phyloP scores from a whole-genome alignment of 2,888 invertebrate species.

The Lasius platythorax region DNA sequence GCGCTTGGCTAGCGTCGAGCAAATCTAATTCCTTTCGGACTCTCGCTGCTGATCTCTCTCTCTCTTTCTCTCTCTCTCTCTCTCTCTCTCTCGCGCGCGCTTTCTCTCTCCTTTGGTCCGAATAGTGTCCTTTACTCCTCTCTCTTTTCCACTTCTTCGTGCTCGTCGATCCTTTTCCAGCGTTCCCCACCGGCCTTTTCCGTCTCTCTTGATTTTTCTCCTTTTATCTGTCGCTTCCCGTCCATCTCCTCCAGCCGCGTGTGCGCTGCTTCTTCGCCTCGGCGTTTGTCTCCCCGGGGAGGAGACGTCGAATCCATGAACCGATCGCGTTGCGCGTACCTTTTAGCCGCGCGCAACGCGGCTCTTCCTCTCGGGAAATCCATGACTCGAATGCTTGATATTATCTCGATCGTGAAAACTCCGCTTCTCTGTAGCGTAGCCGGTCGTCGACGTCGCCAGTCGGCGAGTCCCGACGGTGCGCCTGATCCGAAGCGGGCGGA shows the following conservation, averaged over 20 bases:
- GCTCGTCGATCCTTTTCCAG: conserved; percentile 30
- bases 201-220: conserved; percentile 39
- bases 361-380: conserved; percentile 77
- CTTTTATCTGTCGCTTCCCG: conserved; percentile 49
- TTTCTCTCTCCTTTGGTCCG: conserved; percentile 3
- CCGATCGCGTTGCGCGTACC: conserved; percentile 74
- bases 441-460: conserved; percentile 37
- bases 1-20: conserved; percentile 82
- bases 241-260: conserved; percentile 34
- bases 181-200: conserved; percentile 27
- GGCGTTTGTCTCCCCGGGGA: conserved; percentile 71
- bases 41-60: conserved; percentile 68
- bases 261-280: conserved; percentile 51
- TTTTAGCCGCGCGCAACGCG: conserved; percentile 74
- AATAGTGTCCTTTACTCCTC: conserved; percentile 33
- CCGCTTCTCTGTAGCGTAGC: conserved; percentile 9
- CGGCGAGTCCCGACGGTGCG: conserved; percentile 17
- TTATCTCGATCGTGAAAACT: conserved; percentile 71
- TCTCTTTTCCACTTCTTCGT: conserved; percentile 39
- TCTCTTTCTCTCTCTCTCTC: conserved; percentile 45
- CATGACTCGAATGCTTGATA: conserved; percentile 73
- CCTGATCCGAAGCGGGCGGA: conserved; percentile 16
- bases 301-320: conserved; percentile 73
- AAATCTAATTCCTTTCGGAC: conserved; percentile 82
- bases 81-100: conserved; percentile 43